Percentiles rank a stretch among this genome's conserved stretches.
Evolutionary conservation across 2,888 invertebrate genomes (phyloP).

Genomic region (Xylota segnis): DNA sequence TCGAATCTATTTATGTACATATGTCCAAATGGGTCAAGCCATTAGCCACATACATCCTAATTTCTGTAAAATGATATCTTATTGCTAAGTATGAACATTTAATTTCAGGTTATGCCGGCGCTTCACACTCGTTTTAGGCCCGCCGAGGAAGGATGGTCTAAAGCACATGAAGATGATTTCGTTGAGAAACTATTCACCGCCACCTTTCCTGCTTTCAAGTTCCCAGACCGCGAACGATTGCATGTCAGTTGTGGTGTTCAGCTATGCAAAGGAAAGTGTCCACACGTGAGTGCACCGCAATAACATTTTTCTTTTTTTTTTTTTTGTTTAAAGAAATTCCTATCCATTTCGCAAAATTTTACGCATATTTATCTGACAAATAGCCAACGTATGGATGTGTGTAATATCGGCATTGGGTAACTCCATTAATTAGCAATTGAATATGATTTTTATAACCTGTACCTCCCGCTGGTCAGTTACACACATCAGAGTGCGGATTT

Average conservation of each 20-base stretch:
- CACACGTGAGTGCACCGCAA: slow-evolving; percentile 85
- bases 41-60: neutral
- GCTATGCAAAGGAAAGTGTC: slow-evolving; percentile 90
- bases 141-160: slow-evolving; percentile 84
- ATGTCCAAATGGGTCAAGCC: too few relatives aligned
- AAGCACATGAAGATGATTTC: slow-evolving; percentile 83
- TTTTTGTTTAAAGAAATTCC: slow-evolving; percentile 16
- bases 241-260: slow-evolving; percentile 92
- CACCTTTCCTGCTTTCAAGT: slow-evolving; percentile 92
- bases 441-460: slow-evolving; percentile 37
- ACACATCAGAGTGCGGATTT: slow-evolving; percentile 2
- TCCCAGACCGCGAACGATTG: slow-evolving; percentile 91
- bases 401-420: slow-evolving; percentile 41
- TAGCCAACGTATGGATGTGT: too few relatives aligned
- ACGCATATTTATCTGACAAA: slow-evolving; percentile 24
- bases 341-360: slow-evolving; percentile 36
- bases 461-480: slow-evolving; percentile 33
- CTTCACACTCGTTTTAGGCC: slow-evolving; percentile 81
- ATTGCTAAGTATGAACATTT: neutral
- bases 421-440: slow-evolving; percentile 42
- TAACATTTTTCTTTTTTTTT: neutral
- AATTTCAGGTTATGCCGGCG: slow-evolving; percentile 83
- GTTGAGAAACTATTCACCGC: slow-evolving; percentile 85
- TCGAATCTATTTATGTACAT: too few relatives aligned
- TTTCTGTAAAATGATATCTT: neutral